phyloP scores from a whole-genome alignment of 2,888 invertebrate genomes.

The Sarcophaga variegata region DNA sequence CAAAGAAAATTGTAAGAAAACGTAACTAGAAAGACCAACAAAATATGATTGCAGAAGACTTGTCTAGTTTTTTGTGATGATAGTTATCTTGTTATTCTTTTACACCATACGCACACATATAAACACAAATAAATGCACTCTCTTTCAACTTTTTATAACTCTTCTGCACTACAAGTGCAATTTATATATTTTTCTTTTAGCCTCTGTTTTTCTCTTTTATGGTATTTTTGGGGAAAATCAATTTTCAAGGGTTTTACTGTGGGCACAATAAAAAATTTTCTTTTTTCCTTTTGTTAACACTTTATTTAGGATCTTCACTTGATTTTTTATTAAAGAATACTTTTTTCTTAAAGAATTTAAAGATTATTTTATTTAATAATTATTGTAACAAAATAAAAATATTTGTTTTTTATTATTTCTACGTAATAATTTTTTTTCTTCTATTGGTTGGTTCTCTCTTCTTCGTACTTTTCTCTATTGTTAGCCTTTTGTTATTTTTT shows the following conservation, averaged over 20 bases:
- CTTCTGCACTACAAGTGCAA: slow-evolving; percentile 48
- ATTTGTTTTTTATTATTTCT: slow-evolving; percentile 21
- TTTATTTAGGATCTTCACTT: neutral
- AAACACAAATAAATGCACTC: slow-evolving; percentile 24
- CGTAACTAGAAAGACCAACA: neutral
- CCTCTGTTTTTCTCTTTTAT: slow-evolving; percentile 23
- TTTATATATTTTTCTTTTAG: slow-evolving; percentile 23
- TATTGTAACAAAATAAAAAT: slow-evolving; percentile 3
- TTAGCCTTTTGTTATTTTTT: slow-evolving; percentile 36
- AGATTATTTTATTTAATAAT: neutral
- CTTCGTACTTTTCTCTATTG: slow-evolving; percentile 37
- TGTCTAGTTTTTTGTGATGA: slow-evolving; percentile 41
- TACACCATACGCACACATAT: slow-evolving; percentile 16
- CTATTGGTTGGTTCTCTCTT: slow-evolving; percentile 31
- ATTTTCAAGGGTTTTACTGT: slow-evolving; percentile 55
- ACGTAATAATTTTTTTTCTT: slow-evolving; percentile 49
- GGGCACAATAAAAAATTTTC: slow-evolving; percentile 21
- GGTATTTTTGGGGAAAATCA: slow-evolving; percentile 65
- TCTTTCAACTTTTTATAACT: slow-evolving; percentile 8
- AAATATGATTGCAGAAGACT: slow-evolving; percentile 32
- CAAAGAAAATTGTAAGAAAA: neutral
- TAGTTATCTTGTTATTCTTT: slow-evolving; percentile 26
- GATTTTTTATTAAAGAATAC: neutral
- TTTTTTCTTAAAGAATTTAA: neutral
- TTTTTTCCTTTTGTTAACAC: neutral